These are phyloP conservation scores for Aplodontia rufa DNA, from an alignment of 2,113 vertebrate genomes.

Conservation along the genomic window DNA sequence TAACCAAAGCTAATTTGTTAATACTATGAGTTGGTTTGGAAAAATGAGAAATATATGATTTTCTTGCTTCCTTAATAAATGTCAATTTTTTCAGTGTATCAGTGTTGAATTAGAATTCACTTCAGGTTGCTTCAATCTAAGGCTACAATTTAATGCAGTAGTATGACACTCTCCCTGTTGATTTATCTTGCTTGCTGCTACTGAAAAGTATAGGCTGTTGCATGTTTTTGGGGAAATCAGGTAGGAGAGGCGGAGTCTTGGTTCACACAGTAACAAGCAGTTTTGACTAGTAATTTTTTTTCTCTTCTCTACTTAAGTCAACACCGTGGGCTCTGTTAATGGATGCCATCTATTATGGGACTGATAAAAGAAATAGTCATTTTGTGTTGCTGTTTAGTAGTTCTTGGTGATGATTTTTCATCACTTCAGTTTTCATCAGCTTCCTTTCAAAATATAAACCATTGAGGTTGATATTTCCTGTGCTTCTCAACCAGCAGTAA, in stretches of 20 bases:
- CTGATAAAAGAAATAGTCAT: neutral
- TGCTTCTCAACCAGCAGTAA: neutral
- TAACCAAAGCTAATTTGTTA: neutral
- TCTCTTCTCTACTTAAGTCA: neutral
- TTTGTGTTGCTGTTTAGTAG: neutral
- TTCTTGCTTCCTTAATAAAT: neutral
- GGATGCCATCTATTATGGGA: neutral
- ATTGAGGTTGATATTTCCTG: neutral
- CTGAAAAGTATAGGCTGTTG: neutral
- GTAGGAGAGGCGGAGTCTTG: neutral
- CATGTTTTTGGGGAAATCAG: neutral
- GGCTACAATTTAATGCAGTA: neutral
- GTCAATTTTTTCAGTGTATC: neutral
- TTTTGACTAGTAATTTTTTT: constrained; percentile 1
- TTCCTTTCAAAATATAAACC: constrained; percentile 22
- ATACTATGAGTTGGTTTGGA: neutral
- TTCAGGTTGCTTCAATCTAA: neutral
- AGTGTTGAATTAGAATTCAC: neutral
- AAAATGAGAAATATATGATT: neutral
- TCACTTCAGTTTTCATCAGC: constrained; percentile 6
- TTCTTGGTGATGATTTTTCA: neutral
- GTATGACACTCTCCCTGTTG: neutral
- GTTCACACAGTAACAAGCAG: neutral
- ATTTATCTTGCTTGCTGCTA: constrained; percentile 9
- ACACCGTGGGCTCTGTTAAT: neutral